Evolutionary conservation across 2,113 vertebrate species (phyloP).

Genomic region (Syngnathoides biaculeatus): DNA sequence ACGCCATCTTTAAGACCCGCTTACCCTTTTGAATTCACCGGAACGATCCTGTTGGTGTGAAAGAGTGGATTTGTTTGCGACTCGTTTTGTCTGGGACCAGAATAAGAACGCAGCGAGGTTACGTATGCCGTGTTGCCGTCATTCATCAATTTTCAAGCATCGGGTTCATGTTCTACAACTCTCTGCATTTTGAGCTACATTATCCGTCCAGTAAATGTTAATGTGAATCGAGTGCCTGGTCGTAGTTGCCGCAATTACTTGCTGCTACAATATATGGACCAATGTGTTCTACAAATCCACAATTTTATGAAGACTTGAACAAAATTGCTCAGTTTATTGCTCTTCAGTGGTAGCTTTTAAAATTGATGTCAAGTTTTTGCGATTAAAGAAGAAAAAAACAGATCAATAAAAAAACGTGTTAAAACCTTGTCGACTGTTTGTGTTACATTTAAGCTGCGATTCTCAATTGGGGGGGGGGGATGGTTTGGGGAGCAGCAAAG

Average conservation of each 20-base stretch:
- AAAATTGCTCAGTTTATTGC: no score
- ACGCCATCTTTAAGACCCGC: background rate
- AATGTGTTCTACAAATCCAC: background rate
- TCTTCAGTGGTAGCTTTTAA: no score
- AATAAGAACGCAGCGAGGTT: background rate
- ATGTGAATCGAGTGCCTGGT: no score
- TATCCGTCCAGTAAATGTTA: no score
- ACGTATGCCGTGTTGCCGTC: background rate
- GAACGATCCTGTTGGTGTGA: background rate
- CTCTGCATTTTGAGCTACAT: background rate
- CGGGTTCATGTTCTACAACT: background rate
- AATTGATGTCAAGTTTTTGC: no score
- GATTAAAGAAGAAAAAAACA: no score
- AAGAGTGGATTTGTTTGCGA: background rate
- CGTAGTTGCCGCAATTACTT: background rate
- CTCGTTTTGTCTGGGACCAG: background rate
- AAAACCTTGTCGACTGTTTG: no score
- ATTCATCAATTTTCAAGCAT: background rate
- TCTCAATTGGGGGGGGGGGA: no score
- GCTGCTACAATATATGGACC: background rate
- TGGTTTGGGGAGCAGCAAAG: no score
- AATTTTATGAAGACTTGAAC: no score
- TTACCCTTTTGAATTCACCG: background rate
- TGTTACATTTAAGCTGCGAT: no score
- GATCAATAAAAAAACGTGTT: no score